Base-by-base conservation (phyloP, 2,113 vertebrate species). In the Orientallactaga bullata region DNA sequence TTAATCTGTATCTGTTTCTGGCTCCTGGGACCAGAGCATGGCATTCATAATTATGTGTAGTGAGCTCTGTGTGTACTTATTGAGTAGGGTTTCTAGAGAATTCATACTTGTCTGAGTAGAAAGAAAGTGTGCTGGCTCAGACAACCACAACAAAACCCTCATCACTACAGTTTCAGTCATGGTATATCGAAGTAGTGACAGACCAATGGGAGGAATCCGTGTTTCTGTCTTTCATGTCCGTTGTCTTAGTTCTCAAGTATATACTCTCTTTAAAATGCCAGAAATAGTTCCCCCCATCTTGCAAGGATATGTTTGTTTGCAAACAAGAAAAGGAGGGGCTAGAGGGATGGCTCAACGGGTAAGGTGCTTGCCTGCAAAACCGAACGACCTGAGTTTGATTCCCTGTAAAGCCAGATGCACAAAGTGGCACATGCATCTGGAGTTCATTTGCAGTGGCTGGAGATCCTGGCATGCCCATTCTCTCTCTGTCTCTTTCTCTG, bases 211-310 rank as follows among this genome's bases (percentile, higher is more conserved):
- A 39, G 69, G 23, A 83, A 60, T 28, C 55, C 17, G 5, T 60
- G 1, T 23, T n/a, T 85, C n/a, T 81, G 23, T 13, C 85, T 85
- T 71, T 73, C 69, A 42, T 84, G 42, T 68, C n/a, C 84, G 0
- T n/a, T 66, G 55, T 16, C 77, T 85, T 88, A n/a, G 47, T 88
- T 89, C n/a, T 87, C 20, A 89, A 74, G 63, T 35, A 81, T 71
- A 73, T 51, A 7, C 12, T 63, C 2, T 79, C 5, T 71, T 76
- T 42, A 51, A 35, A 37, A 26, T 73, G 23, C 23, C 58, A 5
- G 28, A 88, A 83, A n/a, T 55, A 16, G 4, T 11, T 24, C 72
- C 84, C 23, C 69, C 37, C 35, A 37, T 42, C 16, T 79, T 72
- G 23, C 80, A 94, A 51, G 66, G 21, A 91, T 15, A 32, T 58